Percentiles rank a stretch among this genome's conserved stretches.
Conservation (phyloP, 2,888 invertebrate genomes). For the Pyrocoelia pectoralis region DNA sequence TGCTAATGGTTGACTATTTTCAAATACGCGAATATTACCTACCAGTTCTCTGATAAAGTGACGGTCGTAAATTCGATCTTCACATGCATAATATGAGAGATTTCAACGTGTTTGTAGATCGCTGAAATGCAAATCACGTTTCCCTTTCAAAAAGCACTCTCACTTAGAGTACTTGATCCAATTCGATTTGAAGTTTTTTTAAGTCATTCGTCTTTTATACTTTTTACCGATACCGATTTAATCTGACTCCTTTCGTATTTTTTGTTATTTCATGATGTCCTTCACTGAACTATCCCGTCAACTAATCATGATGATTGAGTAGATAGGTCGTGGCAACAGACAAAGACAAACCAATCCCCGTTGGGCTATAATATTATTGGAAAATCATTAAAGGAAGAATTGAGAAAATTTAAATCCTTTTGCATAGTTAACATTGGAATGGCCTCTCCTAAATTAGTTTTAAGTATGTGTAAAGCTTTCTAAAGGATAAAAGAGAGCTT, state of each 20-base stretch:
- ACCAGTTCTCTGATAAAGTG: not conserved
- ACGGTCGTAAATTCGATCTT: not conserved
- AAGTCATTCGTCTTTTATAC: not conserved
- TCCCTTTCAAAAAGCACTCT: too few species aligned
- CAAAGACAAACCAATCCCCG: conserved; percentile 29
- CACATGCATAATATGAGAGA: too few species aligned
- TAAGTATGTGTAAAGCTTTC: not conserved
- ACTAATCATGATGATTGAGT: conserved; percentile 27
- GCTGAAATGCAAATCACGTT: too few species aligned
- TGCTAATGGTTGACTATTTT: not conserved
- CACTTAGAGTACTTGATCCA: too few species aligned
- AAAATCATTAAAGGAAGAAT: conserved; percentile 30
- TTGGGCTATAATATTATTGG: conserved; percentile 24
- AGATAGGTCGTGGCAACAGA: conserved; percentile 22
- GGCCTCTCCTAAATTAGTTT: conserved; percentile 15
- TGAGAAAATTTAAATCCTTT: conserved; percentile 19
- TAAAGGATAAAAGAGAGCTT: not conserved
- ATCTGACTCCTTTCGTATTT: not conserved
- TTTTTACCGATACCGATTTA: not conserved
- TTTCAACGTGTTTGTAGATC: too few species aligned
- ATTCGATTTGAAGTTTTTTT: too few species aligned
- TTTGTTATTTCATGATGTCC: conserved; percentile 1
- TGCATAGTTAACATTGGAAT: conserved; percentile 18
- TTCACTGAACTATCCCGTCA: conserved; percentile 18
- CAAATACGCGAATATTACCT: not conserved